Base-by-base conservation (phyloP, 2,888 invertebrate species). In the Plagodis dolabraria region DNA sequence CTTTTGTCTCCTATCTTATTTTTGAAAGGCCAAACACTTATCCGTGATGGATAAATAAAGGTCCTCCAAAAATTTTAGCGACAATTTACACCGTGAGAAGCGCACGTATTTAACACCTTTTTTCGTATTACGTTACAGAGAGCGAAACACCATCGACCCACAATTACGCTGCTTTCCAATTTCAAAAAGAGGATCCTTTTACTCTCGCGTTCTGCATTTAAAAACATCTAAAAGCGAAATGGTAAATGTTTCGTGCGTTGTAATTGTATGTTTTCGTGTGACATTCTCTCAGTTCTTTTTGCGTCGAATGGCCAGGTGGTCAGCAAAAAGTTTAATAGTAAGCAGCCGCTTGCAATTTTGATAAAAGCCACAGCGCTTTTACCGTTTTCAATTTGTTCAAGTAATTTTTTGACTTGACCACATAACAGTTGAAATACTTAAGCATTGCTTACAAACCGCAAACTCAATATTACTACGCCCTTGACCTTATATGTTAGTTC, bases 151-250 rank as follows among this genome's bases (percentile, higher is more conserved):
- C 35, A 50, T 11, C 38, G 50, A 47, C 45, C 40, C 11, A 44
- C 34, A 51, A 52, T 47, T 54, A 7, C 44, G 34, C 8, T 57
- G 22, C 53, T 47, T 42, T 57, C 44, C 47, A 57, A 60, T 65
- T 62, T 43, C 9, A 50, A 59, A 62, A 58, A 50, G 36, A 10
- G 42, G 33, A 47, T 22, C 53, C 48, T 40, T 58, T 64, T 51
- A 56, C 56, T 43, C 50, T 45, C 43, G 47, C 59, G 38, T 36
- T 47, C 34, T 38, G 50, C 53, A 47, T 57, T 60, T 51, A 40
- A 53, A 57, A 56, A 56, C 52, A 48, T 2, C 9, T 38, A 36
- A 36, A 53, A 53, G 47, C 46, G 10, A 47, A 49, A 22, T 22
- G 22, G 22, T 22, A 22, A 58, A 58, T 53, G 45, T 46, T 43